Conservation (phyloP, 2,113 vertebrate species). For the Bubo blakistoni region DNA sequence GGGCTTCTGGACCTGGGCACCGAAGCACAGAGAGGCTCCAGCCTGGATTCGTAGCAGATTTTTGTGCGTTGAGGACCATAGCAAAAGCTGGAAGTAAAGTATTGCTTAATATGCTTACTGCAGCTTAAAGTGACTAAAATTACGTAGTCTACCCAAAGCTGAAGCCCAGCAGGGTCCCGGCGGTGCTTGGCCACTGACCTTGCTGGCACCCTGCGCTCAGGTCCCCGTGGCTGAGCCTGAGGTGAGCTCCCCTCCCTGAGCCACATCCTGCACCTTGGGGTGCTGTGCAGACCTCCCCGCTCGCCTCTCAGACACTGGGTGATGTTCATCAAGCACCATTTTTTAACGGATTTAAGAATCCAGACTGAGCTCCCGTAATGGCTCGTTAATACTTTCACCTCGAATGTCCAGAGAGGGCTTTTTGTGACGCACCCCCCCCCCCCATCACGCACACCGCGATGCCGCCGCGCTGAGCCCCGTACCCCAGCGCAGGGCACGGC, state of each 20-base stretch:
- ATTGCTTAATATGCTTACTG: not conserved
- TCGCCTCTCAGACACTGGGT: accelerated
- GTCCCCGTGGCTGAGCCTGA: not conserved
- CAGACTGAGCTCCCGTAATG: not conserved
- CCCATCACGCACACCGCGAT: accelerated
- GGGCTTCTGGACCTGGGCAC: not conserved
- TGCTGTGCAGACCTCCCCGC: not conserved
- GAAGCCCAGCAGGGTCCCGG: not conserved
- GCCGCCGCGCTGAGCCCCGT: not conserved
- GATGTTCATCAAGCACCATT: not conserved
- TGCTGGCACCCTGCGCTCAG: not conserved
- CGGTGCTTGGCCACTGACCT: not conserved
- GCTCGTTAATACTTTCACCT: accelerated
- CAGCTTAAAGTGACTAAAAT: not conserved
- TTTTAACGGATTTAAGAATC: not conserved
- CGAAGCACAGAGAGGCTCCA: not conserved
- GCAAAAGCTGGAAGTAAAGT: not conserved
- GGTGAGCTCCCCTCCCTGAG: not conserved
- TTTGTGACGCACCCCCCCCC: not conserved
- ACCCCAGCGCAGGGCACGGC: not conserved
- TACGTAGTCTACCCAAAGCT: accelerated
- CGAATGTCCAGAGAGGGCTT: not conserved
- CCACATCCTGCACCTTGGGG: not conserved
- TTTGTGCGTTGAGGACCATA: not conserved
- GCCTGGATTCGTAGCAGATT: not conserved